These are phyloP conservation scores for Vanessa cardui DNA, from an alignment of 2,888 invertebrate genomes.

Conservation along the genomic window DNA sequence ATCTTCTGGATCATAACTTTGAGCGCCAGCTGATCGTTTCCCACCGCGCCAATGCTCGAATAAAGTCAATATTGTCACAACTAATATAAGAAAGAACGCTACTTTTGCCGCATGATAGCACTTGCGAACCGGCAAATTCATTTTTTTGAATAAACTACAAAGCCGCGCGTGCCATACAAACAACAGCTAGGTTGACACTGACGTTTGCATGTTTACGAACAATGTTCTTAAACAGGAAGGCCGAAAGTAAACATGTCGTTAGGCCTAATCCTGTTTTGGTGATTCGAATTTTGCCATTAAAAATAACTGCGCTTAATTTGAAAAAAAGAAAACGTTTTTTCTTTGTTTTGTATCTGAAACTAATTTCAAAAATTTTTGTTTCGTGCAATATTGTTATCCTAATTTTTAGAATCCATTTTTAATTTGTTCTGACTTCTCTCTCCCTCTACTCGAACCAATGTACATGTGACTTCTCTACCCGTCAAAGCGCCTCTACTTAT, in stretches of 20 bases:
- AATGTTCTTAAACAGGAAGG: conserved; percentile 66
- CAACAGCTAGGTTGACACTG: conserved; percentile 38
- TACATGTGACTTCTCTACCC: no score
- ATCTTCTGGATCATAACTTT: conserved; percentile 48
- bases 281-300: conserved; percentile 21
- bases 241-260: conserved; percentile 84
- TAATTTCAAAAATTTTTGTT: no score
- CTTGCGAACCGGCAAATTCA: conserved; percentile 69
- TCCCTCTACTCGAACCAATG: no score
- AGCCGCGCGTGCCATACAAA: conserved; percentile 47
- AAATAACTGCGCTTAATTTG: neutral
- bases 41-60: conserved; percentile 77
- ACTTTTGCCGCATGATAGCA: conserved; percentile 68
- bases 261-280: conserved; percentile 53
- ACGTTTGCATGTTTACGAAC: conserved; percentile 55
- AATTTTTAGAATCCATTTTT: no score
- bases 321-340: no score
- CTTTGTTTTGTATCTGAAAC: no score
- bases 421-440: no score
- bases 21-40: conserved; percentile 56
- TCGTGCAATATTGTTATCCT: no score
- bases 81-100: conserved; percentile 57
- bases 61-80: conserved; percentile 61
- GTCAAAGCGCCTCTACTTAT: no score
- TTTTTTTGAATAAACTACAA: conserved; percentile 50